Percentiles rank a stretch among this genome's conserved stretches.
These are phyloP conservation scores for Parnassius orleans DNA, from an alignment of 2,888 invertebrate species.

Conservation along the genomic window DNA sequence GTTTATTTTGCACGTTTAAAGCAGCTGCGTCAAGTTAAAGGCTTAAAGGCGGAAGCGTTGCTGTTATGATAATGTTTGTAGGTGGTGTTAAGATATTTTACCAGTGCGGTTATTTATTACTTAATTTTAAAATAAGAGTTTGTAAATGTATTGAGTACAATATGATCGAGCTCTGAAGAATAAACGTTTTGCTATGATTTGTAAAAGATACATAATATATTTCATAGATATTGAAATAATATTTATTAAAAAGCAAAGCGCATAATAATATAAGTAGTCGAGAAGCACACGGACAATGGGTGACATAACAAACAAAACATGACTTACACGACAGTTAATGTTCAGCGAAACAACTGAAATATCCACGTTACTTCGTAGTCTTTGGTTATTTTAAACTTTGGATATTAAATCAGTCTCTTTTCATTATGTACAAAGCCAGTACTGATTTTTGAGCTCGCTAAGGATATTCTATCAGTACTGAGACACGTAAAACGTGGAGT, in stretches of 20 bases:
- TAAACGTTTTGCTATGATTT: not conserved
- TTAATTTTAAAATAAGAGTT: constrained; percentile 1
- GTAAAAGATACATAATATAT: constrained; percentile 11
- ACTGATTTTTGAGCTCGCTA: constrained; percentile 48
- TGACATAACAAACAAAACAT: constrained; percentile 79
- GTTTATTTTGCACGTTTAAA: not conserved
- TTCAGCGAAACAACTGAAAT: constrained; percentile 70
- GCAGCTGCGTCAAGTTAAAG: not conserved
- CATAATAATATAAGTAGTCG: constrained; percentile 55
- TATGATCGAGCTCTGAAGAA: not conserved
- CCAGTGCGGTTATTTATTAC: constrained; percentile 9
- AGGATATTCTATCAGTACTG: constrained; percentile 73
- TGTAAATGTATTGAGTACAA: not conserved
- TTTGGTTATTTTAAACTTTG: constrained; percentile 73
- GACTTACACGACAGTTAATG: constrained; percentile 77
- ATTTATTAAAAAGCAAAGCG: constrained; percentile 70
- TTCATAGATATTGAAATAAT: constrained; percentile 33
- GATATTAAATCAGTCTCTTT: constrained; percentile 74
- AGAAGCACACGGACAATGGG: constrained; percentile 79
- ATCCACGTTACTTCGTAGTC: constrained; percentile 64
- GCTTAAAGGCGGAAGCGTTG: constrained; percentile 1
- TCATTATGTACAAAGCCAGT: constrained; percentile 74
- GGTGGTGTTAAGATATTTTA: constrained; percentile 3
- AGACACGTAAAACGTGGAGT: constrained; percentile 83
- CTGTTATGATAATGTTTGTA: not conserved